Evolutionary conservation across 35 echinoderm and acorn worm genomes (phyloP).

Genomic region (Lytechinus variegatus): DNA sequence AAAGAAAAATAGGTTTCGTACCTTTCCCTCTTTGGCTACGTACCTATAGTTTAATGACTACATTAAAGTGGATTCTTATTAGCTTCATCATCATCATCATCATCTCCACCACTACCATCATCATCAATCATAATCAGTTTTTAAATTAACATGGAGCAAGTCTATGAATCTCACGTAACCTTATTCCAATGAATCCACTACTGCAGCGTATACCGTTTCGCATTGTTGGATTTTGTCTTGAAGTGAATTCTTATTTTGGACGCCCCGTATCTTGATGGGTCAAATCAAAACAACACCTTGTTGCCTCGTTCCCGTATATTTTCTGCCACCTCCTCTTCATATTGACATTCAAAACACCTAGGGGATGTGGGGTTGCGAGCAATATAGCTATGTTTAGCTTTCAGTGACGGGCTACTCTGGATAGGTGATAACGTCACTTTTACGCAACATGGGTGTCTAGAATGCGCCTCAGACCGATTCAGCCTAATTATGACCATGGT

Average conservation of each 20-base stretch:
- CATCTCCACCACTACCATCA: too few relatives aligned
- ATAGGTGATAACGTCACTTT: not conserved
- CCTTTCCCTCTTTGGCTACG: too few relatives aligned
- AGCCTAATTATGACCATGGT: too few relatives aligned
- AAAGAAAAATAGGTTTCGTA: too few relatives aligned
- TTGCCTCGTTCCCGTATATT: not conserved
- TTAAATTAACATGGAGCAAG: too few relatives aligned
- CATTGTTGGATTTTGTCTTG: not conserved
- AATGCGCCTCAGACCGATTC: not conserved
- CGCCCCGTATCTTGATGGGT: not conserved
- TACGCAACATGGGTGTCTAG: not conserved
- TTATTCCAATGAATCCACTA: not conserved
- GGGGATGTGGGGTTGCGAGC: not conserved
- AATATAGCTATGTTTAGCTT: not conserved
- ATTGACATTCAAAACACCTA: not conserved
- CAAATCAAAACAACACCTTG: not conserved
- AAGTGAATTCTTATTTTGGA: not conserved
- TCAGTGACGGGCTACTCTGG: not conserved
- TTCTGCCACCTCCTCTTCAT: not conserved
- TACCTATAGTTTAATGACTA: too few relatives aligned
- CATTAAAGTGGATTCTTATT: too few relatives aligned
- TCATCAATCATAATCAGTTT: too few relatives aligned
- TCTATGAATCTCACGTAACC: too few relatives aligned
- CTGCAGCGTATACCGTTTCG: not conserved
- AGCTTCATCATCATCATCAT: too few relatives aligned